Conservation (phyloP, 1,140 invertebrate genomes). For the Thaumatotibia leucotreta region DNA sequence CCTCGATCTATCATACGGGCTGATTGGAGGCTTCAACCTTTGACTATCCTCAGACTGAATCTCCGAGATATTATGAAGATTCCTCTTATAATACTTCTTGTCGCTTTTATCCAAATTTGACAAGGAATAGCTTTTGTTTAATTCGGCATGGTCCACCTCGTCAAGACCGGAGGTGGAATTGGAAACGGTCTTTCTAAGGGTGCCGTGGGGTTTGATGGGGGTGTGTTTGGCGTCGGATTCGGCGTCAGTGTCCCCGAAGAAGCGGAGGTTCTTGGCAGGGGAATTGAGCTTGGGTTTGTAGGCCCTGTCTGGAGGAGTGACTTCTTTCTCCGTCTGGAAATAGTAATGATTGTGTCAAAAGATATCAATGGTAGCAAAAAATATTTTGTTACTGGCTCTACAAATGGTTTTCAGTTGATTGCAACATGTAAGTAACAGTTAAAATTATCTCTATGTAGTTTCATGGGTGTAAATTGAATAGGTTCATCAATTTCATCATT, state of each 20-base stretch:
- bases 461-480: no score
- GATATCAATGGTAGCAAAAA: no score
- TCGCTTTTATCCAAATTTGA: slow-evolving; percentile 59
- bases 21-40: slow-evolving; percentile 64
- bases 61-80: slow-evolving; percentile 78
- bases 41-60: slow-evolving; percentile 61
- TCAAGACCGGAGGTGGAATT: slow-evolving; percentile 68
- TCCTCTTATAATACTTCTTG: slow-evolving; percentile 66
- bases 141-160: slow-evolving; percentile 57
- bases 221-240: slow-evolving; percentile 79
- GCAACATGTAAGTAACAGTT: no score
- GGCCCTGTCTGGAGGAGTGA: slow-evolving; percentile 61
- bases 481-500: no score
- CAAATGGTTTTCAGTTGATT: no score
- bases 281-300: slow-evolving; percentile 56
- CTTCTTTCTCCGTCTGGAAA: slow-evolving; percentile 64
- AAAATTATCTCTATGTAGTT: no score
- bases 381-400: no score
- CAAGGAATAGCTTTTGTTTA: slow-evolving; percentile 64
- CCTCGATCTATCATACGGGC: slow-evolving; percentile 65
- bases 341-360: background rate
- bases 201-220: background rate
- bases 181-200: slow-evolving; percentile 24
- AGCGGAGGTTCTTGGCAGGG: slow-evolving; percentile 83
- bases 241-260: slow-evolving; percentile 88